Percentiles rank a stretch among this genome's conserved stretches.
These are phyloP conservation scores for Reinhardtius hippoglossoides DNA, from an alignment of 2,113 vertebrate species.

Conservation along the genomic window DNA sequence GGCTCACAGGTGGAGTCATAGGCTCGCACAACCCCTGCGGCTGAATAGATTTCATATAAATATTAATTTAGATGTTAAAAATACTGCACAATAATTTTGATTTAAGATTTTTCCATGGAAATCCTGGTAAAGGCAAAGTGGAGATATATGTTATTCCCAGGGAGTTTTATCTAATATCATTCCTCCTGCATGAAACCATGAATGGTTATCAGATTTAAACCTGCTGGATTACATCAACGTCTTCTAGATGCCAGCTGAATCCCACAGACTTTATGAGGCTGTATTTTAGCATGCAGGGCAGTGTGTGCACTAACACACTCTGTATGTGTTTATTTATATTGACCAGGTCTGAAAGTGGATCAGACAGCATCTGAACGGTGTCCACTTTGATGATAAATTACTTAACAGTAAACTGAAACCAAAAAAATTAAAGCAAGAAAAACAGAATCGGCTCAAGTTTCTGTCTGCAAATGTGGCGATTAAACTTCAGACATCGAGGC, in stretches of 20 bases:
- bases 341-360: slow-evolving; percentile 6
- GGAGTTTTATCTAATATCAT: slow-evolving; percentile 10
- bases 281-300: slow-evolving; percentile 7
- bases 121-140: neutral
- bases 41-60: too few relatives aligned
- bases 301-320: neutral
- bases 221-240: neutral
- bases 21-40: too few relatives aligned
- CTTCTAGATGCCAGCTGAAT: neutral
- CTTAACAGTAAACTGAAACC: slow-evolving; percentile 6
- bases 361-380: slow-evolving; percentile 2
- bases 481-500: slow-evolving; percentile 10
- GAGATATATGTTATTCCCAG: neutral
- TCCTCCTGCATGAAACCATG: neutral
- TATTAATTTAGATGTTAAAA: too few relatives aligned
- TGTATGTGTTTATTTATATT: slow-evolving; percentile 17
- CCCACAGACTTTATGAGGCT: neutral
- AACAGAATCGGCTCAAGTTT: neutral
- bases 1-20: too few relatives aligned
- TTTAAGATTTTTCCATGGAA: too few relatives aligned
- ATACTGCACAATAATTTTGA: too few relatives aligned
- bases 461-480: neutral
- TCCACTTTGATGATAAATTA: slow-evolving; percentile 26
- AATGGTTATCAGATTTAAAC: neutral
- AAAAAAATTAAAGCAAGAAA: neutral